Base-by-base conservation (phyloP, 1,140 invertebrate genomes). In the Stegodyphus dumicola region DNA sequence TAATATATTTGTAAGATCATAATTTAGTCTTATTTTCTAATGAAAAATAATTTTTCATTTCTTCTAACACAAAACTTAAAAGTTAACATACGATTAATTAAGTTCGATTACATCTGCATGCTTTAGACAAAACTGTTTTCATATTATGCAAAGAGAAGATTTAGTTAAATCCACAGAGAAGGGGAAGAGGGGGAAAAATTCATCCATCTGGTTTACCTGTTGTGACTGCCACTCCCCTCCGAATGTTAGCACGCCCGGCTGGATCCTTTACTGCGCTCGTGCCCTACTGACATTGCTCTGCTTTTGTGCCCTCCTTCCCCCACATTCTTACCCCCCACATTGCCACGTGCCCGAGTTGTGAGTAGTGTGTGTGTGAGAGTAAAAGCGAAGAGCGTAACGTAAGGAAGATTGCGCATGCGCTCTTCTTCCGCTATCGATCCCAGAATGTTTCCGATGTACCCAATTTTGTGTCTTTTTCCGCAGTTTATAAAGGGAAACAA, bases 251-350 rank as follows among this genome's bases (percentile, higher is more conserved):
- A 60, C 65, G n/a, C 53, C 17, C 11, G 52, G 48, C 33, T 60
- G 56, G 9, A 60, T 60, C 56, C 15, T 15, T 60, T 15, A 60
- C 9, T 60, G 56, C 65, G 54, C 77, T 79, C 77, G 9, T 79
- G 77, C 66, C 77, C 77, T 79, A 79, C 33, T 79, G 53, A 79
- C 77, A 79, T 70, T 79, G 77, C 51, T 56, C 76, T 77, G 76
- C 64, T 66, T 77, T 77, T 53, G 15, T 64, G 51, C 64, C 76
- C 76, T 60, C 76, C 76, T 15, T 70, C 66, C 77, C 67, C 77
- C 67, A 52, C 52, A 33, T 33, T 33, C 33, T 33, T 33, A 33
- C 10, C 77, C 67, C 56, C 52, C 7, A 11, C 5, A 6, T 53
- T 49, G 5, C 77, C 77, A 79, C 77, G 77, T 79, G 77, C 77